phyloP scores from a whole-genome alignment of 1,140 invertebrate species.

The Drosophila bipectinata region DNA sequence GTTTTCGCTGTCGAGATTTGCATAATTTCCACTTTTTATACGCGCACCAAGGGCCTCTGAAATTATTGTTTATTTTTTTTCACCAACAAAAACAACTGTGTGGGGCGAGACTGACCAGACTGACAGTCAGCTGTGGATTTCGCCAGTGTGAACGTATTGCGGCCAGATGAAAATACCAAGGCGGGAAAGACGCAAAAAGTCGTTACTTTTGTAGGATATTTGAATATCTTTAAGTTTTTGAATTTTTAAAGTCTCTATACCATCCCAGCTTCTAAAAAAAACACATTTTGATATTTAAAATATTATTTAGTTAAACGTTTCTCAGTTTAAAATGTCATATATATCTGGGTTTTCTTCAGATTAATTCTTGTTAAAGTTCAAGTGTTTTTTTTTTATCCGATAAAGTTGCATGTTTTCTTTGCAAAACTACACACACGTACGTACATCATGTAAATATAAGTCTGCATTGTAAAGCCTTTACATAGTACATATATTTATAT shows the following conservation, averaged over 20 bases:
- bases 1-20: slow-evolving; percentile 35
- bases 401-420: slow-evolving; percentile 26
- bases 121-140: slow-evolving; percentile 30
- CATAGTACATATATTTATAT: slow-evolving; percentile 35
- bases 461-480: slow-evolving; percentile 50
- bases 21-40: slow-evolving; percentile 32
- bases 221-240: not conserved
- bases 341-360: slow-evolving; percentile 20
- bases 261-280: not conserved
- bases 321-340: slow-evolving; percentile 44
- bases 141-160: slow-evolving; percentile 5
- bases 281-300: slow-evolving; percentile 45
- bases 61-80: slow-evolving; percentile 44
- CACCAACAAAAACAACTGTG: slow-evolving; percentile 26
- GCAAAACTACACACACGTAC: slow-evolving; percentile 51
- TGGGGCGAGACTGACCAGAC: slow-evolving; percentile 30
- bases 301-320: slow-evolving; percentile 43
- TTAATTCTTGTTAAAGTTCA: slow-evolving; percentile 39
- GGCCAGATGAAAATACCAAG: not conserved
- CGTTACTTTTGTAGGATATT: not conserved
- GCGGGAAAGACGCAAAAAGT: not conserved
- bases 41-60: slow-evolving; percentile 23
- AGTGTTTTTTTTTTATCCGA: slow-evolving; percentile 17
- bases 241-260: not conserved
- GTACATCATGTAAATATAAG: slow-evolving; percentile 46